These are phyloP conservation scores for Neosalanx taihuensis DNA, from an alignment of 2,797 vertebrate species.

Conservation along the genomic window DNA sequence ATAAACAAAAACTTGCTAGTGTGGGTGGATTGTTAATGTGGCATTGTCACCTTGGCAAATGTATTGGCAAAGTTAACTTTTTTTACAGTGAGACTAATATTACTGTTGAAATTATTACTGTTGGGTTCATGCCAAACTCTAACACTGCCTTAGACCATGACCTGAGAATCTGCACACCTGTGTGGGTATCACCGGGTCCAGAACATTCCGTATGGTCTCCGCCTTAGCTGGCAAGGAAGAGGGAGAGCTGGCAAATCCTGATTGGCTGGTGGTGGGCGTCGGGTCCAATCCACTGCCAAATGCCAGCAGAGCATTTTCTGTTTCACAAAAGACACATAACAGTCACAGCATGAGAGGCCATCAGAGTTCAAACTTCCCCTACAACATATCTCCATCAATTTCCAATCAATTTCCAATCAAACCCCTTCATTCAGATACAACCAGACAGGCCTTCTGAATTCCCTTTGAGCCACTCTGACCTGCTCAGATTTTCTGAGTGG, in stretches of 20 bases:
- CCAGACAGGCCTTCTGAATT: slow-evolving; percentile 30
- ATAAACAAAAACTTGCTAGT: not conserved
- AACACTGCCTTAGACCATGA: not conserved
- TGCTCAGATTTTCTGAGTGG: slow-evolving; percentile 30
- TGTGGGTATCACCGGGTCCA: slow-evolving; percentile 79
- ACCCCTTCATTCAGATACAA: slow-evolving; percentile 26
- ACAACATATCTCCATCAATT: slow-evolving; percentile 13
- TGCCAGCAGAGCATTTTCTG: slow-evolving; percentile 85
- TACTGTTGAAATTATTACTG: no score
- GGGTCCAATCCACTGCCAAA: slow-evolving; percentile 82
- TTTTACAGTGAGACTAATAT: no score
- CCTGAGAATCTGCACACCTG: slow-evolving; percentile 73
- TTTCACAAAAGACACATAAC: slow-evolving; percentile 38
- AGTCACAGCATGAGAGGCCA: slow-evolving; percentile 10
- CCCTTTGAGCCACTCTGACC: slow-evolving; percentile 19
- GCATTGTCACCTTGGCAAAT: not conserved
- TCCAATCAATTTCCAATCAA: slow-evolving; percentile 13
- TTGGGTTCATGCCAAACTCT: no score
- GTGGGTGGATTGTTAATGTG: not conserved
- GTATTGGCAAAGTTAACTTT: no score
- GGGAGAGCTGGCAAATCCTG: slow-evolving; percentile 63
- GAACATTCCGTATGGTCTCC: slow-evolving; percentile 70
- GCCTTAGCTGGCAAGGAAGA: slow-evolving; percentile 62
- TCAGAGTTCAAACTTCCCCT: not conserved
- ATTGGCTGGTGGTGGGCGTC: slow-evolving; percentile 64